A percentile compares a stretch with the other conserved stretches of the same genome.
These are phyloP conservation scores for Drosophila birchii DNA, from an alignment of 2,888 invertebrate species.

Conservation along the genomic window DNA sequence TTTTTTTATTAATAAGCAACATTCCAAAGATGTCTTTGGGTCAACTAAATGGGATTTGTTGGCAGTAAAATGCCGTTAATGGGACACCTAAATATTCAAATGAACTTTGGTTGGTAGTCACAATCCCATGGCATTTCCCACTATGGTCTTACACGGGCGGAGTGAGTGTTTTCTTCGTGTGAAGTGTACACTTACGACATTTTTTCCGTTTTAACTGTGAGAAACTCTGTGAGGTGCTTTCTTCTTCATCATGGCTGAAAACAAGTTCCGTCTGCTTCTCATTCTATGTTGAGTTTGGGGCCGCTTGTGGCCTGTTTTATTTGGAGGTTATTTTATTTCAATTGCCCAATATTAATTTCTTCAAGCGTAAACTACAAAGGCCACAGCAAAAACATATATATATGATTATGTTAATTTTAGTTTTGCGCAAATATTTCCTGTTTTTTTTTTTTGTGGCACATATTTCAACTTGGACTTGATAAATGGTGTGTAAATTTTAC, in stretches of 20 bases:
- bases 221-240: slow-evolving; percentile 7
- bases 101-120: slow-evolving; percentile 3
- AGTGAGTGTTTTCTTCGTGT: slow-evolving; percentile 11
- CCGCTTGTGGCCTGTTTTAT: not conserved
- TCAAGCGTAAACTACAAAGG: slow-evolving; percentile 19
- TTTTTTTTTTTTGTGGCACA: slow-evolving; percentile 5
- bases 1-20: not conserved
- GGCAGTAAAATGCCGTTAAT: slow-evolving; percentile 12
- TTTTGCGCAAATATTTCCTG: slow-evolving; percentile 28
- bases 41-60: not conserved
- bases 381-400: not conserved
- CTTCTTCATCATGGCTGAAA: not conserved
- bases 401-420: slow-evolving; percentile 14
- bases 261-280: slow-evolving; percentile 11
- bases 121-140: slow-evolving; percentile 6
- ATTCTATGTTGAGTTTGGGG: not conserved
- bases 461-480: slow-evolving; percentile 2
- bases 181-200: slow-evolving; percentile 17
- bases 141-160: not conserved
- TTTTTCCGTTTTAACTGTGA: slow-evolving; percentile 25
- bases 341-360: slow-evolving; percentile 26
- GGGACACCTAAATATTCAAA: slow-evolving; percentile 21
- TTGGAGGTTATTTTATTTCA: slow-evolving; percentile 23
- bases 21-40: slow-evolving; percentile 3
- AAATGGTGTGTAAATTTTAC: slow-evolving; percentile 12